A percentile compares a stretch with the other conserved stretches of the same genome.
phyloP scores from a whole-genome alignment of 2,113 vertebrate species.

The Hylia prasina region DNA sequence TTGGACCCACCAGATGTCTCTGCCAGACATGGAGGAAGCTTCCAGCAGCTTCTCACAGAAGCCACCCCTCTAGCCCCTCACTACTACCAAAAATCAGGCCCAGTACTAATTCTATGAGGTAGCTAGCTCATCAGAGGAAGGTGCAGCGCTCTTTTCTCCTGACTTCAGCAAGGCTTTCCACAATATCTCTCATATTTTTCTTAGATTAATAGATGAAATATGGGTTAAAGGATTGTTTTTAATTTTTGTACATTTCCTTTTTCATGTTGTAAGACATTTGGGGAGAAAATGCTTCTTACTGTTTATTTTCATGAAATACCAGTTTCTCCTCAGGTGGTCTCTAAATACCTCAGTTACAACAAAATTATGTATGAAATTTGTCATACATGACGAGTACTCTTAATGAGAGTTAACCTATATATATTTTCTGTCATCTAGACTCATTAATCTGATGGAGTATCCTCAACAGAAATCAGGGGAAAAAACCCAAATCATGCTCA shows the following conservation, averaged over 20 bases:
- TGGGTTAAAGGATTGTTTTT: background rate
- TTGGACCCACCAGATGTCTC: background rate
- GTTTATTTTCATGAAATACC: background rate
- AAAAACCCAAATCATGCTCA: background rate
- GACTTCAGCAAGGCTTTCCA: background rate
- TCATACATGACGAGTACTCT: background rate
- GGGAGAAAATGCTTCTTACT: background rate
- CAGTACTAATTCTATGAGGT: background rate
- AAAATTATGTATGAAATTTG: background rate
- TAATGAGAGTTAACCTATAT: background rate
- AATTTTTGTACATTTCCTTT: background rate
- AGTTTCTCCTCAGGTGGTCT: background rate
- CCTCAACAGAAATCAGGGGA: background rate
- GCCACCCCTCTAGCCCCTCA: fast-evolving
- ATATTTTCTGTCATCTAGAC: background rate
- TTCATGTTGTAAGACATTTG: background rate
- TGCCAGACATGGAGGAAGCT: background rate
- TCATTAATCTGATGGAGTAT: background rate
- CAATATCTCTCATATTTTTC: background rate
- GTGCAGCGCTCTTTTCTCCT: background rate
- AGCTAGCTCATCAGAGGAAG: background rate
- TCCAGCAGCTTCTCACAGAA: background rate
- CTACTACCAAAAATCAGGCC: background rate
- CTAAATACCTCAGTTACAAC: background rate
- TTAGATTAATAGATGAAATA: background rate